Evolutionary conservation across 1,140 invertebrate genomes (phyloP).

Genomic region (Diorhabda sublineata): DNA sequence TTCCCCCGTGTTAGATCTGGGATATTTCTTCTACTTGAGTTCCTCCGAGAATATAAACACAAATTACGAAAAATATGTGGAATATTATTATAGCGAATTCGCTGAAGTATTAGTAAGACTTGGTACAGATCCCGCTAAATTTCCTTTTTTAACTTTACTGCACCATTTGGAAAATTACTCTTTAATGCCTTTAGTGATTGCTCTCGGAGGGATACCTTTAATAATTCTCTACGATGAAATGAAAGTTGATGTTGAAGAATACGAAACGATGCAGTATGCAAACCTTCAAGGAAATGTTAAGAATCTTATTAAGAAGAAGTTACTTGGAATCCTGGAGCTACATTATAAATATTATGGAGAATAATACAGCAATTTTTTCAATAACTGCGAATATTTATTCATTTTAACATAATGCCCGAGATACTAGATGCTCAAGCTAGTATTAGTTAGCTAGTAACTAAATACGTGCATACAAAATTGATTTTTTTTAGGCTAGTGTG

Average conservation of each 20-base stretch:
- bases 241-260: neutral
- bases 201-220: neutral
- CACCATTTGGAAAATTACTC: neutral
- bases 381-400: too few species aligned
- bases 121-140: neutral
- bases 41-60: neutral
- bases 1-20: neutral
- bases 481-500: too few species aligned
- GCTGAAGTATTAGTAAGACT: neutral
- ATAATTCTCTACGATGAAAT: neutral
- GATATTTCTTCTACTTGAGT: neutral
- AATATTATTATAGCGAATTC: neutral
- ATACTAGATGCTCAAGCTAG: too few species aligned
- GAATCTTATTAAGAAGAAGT: neutral
- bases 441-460: too few species aligned
- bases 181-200: neutral
- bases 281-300: neutral
- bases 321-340: neutral
- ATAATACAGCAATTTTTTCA: neutral
- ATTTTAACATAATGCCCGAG: too few species aligned
- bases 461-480: too few species aligned
- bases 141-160: neutral
- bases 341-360: neutral
- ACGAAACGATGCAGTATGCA: neutral
- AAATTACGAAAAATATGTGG: neutral